Base-by-base conservation (phyloP, 1,140 invertebrate species). In the Pogonomyrmex californicus region DNA sequence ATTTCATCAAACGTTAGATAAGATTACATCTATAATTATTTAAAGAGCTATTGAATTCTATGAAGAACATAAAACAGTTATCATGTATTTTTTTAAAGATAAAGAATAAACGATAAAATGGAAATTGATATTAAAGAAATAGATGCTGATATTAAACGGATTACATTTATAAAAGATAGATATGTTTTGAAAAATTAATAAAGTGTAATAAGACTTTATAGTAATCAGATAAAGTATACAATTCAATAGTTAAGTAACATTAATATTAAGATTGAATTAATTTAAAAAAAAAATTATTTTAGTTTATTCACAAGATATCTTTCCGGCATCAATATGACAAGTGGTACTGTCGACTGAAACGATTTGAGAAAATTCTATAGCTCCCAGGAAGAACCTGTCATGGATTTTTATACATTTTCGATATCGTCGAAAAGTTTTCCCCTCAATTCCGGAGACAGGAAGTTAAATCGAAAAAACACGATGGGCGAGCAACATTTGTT, bases 21-120 rank as follows among this genome's bases (percentile, higher is more conserved):
- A 77, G 44, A 78, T 78, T 65, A 63, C 44, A 78, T 63, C 23
- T 2, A 63, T 63, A 47, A 77, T 78, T 78, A 44, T 33, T 49
- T 41, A 1, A 51, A 38, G 30, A 63, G 30, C 3, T 47, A 51
- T 75, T 12, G n/a, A 75, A 58, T 51, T 73, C 9, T 73, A 73
- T 56, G 30, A 76, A 44, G 36, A 44, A 33, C n/a, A 10, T 76
- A 58, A 12, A 30, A 63, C 41, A 33, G 63, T 51, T 47, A 63
- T 78, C 17, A 44, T 12, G 0, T 38, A n/a, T 63, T n/a, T 63
- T 58, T 63, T 63, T 14, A 6, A 23, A n/a, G 14, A 49, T 71
- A 36, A 6, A 23, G 30, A 56, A 77, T 14, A 60, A 63, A 38
- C 4, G 30, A 44, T 44, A 30, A 60, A 47, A 47, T 30, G 1